These are phyloP conservation scores for Cacatua alba DNA, from an alignment of 2,113 vertebrate genomes.

Conservation along the genomic window DNA sequence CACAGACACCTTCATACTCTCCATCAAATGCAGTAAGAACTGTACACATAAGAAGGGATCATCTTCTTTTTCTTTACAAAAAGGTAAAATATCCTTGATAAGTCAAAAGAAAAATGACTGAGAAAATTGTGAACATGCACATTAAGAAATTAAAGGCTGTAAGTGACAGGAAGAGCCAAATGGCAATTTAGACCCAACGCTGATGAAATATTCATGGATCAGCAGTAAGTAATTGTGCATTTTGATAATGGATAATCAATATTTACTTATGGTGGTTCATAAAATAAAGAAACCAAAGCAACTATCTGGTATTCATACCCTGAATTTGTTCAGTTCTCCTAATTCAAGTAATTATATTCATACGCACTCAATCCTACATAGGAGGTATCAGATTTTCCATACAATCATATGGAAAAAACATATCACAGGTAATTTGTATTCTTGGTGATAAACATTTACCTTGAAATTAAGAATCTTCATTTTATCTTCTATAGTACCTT, in stretches of 20 bases:
- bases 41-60: not conserved
- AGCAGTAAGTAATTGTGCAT: not conserved
- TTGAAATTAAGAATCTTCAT: not conserved
- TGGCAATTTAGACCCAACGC: not conserved
- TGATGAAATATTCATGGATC: not conserved
- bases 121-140: not conserved
- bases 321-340: not conserved
- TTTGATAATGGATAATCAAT: not conserved
- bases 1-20: constrained; percentile 35
- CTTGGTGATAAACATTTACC: not conserved
- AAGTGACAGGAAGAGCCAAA: not conserved
- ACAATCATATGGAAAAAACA: not conserved
- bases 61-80: not conserved
- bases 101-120: not conserved
- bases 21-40: not conserved
- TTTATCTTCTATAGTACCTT: not conserved
- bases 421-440: not conserved
- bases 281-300: not conserved
- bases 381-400: not conserved
- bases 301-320: not conserved
- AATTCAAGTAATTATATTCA: not conserved
- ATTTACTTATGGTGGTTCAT: not conserved
- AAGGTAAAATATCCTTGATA: not conserved
- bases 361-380: not conserved
- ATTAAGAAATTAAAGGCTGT: not conserved